A percentile compares a stretch with the other conserved stretches of the same genome.
These are phyloP conservation scores for Gambelia wislizenii DNA, from an alignment of 2,797 vertebrate genomes.

Conservation along the genomic window DNA sequence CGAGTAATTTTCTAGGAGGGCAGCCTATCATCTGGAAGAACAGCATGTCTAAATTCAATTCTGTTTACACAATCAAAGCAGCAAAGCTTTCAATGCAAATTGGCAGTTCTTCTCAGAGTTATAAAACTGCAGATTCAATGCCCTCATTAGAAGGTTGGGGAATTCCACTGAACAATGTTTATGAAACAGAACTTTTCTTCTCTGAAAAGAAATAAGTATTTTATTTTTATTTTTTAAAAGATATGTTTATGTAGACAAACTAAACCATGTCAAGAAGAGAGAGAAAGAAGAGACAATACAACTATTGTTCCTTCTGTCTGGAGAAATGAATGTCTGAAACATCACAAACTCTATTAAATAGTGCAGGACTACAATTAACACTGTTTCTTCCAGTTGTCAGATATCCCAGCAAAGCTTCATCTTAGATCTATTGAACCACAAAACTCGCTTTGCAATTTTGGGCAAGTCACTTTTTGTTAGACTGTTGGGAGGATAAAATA, in stretches of 20 bases:
- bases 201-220: background rate
- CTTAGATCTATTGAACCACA: background rate
- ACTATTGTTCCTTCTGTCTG: background rate
- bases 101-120: slow-evolving; percentile 18
- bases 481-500: too few relatives aligned
- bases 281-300: background rate
- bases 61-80: slow-evolving; percentile 16
- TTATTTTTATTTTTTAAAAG: background rate
- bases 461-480: too few relatives aligned
- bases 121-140: background rate
- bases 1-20: background rate
- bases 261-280: background rate
- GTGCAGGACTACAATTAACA: background rate
- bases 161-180: background rate
- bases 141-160: slow-evolving; percentile 6
- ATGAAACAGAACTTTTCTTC: slow-evolving; percentile 9
- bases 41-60: background rate
- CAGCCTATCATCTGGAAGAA: slow-evolving; percentile 5
- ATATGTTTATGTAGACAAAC: background rate
- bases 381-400: background rate
- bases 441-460: too few relatives aligned
- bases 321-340: background rate
- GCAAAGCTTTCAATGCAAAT: slow-evolving; percentile 15
- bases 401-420: background rate
- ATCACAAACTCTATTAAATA: background rate